phyloP scores from a whole-genome alignment of 2,888 invertebrate genomes.

The Yponomeuta sedellus region DNA sequence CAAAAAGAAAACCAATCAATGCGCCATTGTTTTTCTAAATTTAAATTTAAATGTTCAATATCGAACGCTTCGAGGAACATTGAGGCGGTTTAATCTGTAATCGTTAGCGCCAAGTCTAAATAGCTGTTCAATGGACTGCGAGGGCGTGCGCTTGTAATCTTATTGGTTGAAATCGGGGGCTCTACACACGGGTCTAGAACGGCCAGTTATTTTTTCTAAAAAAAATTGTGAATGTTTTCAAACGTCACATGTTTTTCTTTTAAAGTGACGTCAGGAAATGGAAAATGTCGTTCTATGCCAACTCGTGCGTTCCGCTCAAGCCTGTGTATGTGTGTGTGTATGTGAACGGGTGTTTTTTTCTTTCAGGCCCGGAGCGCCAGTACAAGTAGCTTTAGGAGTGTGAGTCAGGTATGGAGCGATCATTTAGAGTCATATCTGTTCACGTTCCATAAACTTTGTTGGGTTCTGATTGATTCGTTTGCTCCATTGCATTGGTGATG shows the following conservation, averaged over 20 bases:
- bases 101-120: background rate
- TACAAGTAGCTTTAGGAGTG: constrained; percentile 93
- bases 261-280: no score
- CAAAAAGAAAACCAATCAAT: background rate
- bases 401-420: constrained; percentile 85
- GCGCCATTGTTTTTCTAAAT: background rate
- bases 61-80: background rate
- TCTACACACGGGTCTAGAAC: background rate
- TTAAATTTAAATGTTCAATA: background rate
- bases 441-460: constrained; percentile 9
- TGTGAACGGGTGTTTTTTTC: constrained; percentile 73
- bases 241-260: no score
- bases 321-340: constrained; percentile 67
- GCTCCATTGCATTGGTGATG: constrained; percentile 4
- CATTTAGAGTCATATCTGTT: constrained; percentile 19
- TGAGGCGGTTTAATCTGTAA: background rate
- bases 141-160: constrained; percentile 38
- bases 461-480: background rate
- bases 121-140: background rate
- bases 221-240: background rate
- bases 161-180: constrained; percentile 47
- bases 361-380: constrained; percentile 92
- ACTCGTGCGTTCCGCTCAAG: background rate
- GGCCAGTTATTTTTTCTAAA: background rate
- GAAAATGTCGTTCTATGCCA: background rate